Conservation (phyloP, 2,797 vertebrate species). For the Nyctibius grandis region DNA sequence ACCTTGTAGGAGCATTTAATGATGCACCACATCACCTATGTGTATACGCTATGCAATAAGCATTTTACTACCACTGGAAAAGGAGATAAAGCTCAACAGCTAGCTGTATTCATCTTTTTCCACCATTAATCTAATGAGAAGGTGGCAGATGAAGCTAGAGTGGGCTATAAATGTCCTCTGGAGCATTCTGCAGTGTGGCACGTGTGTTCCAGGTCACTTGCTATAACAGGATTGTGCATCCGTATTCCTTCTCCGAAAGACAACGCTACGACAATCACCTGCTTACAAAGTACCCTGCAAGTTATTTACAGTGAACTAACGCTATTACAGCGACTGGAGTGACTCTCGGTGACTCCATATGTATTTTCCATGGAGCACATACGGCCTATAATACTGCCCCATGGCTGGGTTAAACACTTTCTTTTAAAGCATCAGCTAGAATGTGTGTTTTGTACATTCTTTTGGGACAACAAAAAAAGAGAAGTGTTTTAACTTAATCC, state of each 20-base stretch:
- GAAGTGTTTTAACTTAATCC: background rate
- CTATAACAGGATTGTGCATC: background rate
- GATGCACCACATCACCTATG: background rate
- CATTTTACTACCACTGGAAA: background rate
- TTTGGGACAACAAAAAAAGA: background rate
- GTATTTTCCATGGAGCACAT: background rate
- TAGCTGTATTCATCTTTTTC: background rate
- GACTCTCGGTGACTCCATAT: accelerated
- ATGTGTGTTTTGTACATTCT: background rate
- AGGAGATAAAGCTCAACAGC: background rate
- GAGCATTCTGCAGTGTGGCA: background rate
- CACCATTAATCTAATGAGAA: background rate
- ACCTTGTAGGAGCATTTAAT: background rate
- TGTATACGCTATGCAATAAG: background rate
- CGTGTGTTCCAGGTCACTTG: accelerated
- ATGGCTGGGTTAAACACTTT: background rate
- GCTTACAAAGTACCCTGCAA: background rate
- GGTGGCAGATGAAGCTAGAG: background rate
- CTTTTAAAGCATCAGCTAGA: background rate
- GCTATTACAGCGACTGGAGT: background rate
- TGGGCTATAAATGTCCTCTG: background rate
- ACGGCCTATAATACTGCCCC: background rate
- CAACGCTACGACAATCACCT: background rate
- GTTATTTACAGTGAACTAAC: background rate
- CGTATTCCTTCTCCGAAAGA: background rate